phyloP scores from a whole-genome alignment of 2,797 vertebrate genomes.

The Eupleurogrammus muticus region DNA sequence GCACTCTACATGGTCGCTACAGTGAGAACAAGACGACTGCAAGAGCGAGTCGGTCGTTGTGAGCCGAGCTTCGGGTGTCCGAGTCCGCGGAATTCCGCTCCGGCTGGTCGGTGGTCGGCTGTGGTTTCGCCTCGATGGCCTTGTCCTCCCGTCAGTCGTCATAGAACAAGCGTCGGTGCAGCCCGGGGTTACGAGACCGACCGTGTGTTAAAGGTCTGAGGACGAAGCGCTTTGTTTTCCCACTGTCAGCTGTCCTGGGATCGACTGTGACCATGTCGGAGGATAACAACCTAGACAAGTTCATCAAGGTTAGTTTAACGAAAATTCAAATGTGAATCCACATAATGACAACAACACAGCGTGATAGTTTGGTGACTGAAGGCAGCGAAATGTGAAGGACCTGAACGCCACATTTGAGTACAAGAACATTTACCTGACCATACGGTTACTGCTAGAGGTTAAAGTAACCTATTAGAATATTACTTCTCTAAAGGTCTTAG shows the following conservation, averaged over 20 bases:
- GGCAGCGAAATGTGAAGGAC: too few species aligned
- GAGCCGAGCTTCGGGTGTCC: conserved; percentile 63
- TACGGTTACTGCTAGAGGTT: too few species aligned
- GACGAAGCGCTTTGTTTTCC: conserved; percentile 57
- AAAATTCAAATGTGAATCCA: neutral
- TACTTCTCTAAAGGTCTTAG: too few species aligned
- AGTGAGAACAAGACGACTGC: conserved; percentile 65
- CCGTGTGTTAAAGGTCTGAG: conserved; percentile 55
- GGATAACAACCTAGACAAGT: conserved; percentile 90
- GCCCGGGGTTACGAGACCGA: conserved; percentile 37
- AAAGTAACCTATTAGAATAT: too few species aligned
- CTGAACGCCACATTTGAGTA: too few species aligned
- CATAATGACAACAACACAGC: neutral
- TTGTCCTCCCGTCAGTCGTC: conserved; percentile 48
- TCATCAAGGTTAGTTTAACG: conserved; percentile 89
- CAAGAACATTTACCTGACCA: too few species aligned
- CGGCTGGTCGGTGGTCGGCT: conserved; percentile 55
- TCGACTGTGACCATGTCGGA: conserved; percentile 87
- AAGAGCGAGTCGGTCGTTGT: conserved; percentile 75
- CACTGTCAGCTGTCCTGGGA: conserved; percentile 51
- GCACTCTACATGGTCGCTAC: conserved; percentile 82
- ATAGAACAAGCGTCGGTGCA: conserved; percentile 46
- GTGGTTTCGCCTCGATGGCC: conserved; percentile 66
- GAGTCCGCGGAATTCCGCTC: conserved; percentile 29
- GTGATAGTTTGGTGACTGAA: too few species aligned